Evolutionary conservation across 2,888 invertebrate genomes (phyloP), one percentile per base, ranked within the genome.

Genomic region (Callimorpha dominula): DNA sequence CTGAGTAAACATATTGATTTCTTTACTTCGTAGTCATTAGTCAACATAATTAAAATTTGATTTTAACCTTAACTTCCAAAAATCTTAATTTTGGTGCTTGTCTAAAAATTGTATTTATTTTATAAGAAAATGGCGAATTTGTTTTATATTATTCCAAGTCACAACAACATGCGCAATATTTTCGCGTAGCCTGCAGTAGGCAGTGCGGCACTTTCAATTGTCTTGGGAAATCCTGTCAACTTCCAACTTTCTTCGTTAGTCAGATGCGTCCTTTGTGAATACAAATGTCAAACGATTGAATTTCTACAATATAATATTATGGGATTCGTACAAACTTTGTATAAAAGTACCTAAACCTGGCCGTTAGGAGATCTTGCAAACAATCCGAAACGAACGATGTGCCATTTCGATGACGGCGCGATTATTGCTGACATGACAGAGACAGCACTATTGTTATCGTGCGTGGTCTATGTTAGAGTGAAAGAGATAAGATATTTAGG

Each of bases 341-440:
- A 42, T 43, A 14, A 70, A 65, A 73, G 66, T 71, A 60, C 31
- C 60, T 31, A 75, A 66, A 73, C 60, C 67, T 72, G 60, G 73
- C 72, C 80, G 65, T 40, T 63, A 73, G 80, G 78, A 78, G 78
- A 78, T 81, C 71, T 72, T 71, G 73, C 77, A 78, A 81, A 81
- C 79, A 66, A 46, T 42, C 73, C 76, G 71, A 62, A 77, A 83
- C 76, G 72, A 70, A 83, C 76, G 72, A 70, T 64, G 72, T 72
- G 78, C 74, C 42, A 70, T 83, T 83, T 66, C 70, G 81, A 81
- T 81, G 83, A 81, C 79, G 72, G 63, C 65, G 83, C 77, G 68
- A 75, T 72, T 81, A 75, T 79, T 81, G 75, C 68, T 83, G 68
- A 83, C 70, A 74, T 17, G 78, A 81, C 50, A 70, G 67, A 63